A percentile compares a stretch with the other conserved stretches of the same genome.
Conservation (phyloP, 2,797 vertebrate genomes). For the Pelochelys cantorii region DNA sequence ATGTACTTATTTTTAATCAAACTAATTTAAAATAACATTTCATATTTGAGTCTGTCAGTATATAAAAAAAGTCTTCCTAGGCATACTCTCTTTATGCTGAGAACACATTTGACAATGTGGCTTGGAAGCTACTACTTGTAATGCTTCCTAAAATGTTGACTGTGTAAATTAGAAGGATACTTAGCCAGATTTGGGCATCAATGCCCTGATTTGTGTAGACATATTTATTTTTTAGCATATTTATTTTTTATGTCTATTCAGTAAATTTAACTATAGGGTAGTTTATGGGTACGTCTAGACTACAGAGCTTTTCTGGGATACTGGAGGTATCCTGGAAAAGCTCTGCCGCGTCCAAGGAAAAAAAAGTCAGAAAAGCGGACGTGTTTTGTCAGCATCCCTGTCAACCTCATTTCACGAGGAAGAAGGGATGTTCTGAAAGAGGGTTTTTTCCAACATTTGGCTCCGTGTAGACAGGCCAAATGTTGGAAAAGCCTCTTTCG, state of each 20-base stretch:
- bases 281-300: neutral
- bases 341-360: too few species aligned
- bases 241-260: neutral
- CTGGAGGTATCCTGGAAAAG: too few species aligned
- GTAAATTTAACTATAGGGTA: neutral
- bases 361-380: too few species aligned
- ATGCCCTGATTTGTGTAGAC: neutral
- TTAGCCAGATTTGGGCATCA: neutral
- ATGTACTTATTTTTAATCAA: neutral
- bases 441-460: too few species aligned
- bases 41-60: neutral
- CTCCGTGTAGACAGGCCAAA: too few species aligned
- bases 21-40: neutral
- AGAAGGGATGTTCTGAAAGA: too few species aligned
- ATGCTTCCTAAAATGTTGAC: neutral
- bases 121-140: neutral
- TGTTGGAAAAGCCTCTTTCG: too few species aligned
- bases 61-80: neutral
- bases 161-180: neutral
- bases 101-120: neutral
- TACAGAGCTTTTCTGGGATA: too few species aligned
- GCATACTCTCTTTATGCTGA: neutral
- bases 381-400: too few species aligned
- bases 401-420: too few species aligned
- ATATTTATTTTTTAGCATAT: neutral